Base-by-base conservation (phyloP, 1,140 invertebrate genomes). In the Schlechtendalia chinensis region DNA sequence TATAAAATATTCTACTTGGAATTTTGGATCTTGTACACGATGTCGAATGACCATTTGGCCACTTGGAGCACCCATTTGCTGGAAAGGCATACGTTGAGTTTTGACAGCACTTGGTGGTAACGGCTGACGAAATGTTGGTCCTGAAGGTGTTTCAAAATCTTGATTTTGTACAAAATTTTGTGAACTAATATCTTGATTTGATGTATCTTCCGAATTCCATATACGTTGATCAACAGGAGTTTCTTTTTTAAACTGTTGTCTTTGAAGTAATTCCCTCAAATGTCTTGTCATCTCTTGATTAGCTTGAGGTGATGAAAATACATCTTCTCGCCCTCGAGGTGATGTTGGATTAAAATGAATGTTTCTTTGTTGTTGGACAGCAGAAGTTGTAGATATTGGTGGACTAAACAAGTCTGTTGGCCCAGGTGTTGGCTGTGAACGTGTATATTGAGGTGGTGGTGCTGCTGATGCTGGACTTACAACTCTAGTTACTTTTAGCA, bases 261-360 rank as follows among this genome's bases (percentile, higher is more conserved):
- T 85, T 84, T 94, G 93, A n/a, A 96, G 86, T 65, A 96, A 86
- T 85, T 95, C 93, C 45, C 94, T 86, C n/a, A 96, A 86, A 83
- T 96, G 94, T 5, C 90, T 85, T 29, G 83, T 83, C 82, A 84
- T 83, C 50, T 84, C 84, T 54, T 83, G 83, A 75, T 82, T 81
- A 56, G 81, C 72, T 50, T 84, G 84, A 19, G 83, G 82, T 75
- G 84, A 84, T 45, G 84, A 83, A 45, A 85, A 84, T 53, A 84
- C 83, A 17, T 84, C 83, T 75, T 84, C 75, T 47, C 75, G 47
- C 1, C 56, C 53, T 63, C 80, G 39, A 17, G 79, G 75, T 8
- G 63, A 53, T 19, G 63, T 39, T 14, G 53, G 77, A 80, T 59
- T 61, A 29, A 80, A 72, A 53, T 81, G 54, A 58, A 72, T 11